These are phyloP conservation scores for Agriopis leucophaearia DNA, from an alignment of 2,888 invertebrate species.

Conservation along the genomic window DNA sequence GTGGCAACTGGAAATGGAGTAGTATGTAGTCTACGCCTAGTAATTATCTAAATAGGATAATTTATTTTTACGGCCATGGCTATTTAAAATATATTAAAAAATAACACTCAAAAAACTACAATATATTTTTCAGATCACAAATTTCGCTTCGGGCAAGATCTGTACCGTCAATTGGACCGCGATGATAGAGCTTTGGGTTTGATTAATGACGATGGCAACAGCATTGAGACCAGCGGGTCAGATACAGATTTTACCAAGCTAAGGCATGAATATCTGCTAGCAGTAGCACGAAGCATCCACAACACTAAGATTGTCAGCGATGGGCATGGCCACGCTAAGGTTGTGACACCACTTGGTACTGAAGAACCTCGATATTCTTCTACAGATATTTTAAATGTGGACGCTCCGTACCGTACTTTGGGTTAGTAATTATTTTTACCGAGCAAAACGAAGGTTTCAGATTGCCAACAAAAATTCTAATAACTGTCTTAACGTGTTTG, in stretches of 20 bases:
- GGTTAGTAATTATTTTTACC: neutral
- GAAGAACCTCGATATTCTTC: neutral
- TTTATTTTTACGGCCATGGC: too few relatives aligned
- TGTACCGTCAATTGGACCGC: neutral
- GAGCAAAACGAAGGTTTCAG: neutral
- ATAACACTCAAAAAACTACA: too few relatives aligned
- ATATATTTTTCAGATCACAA: neutral
- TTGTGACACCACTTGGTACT: neutral
- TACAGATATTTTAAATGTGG: neutral
- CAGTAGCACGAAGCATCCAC: neutral
- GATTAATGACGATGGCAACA: neutral
- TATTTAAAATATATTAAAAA: too few relatives aligned
- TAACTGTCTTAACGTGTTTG: too few relatives aligned
- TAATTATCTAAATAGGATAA: neutral
- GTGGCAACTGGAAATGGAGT: neutral
- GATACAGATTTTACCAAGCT: neutral
- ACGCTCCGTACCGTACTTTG: neutral
- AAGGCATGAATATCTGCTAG: neutral
- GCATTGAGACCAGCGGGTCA: neutral
- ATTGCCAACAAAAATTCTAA: too few relatives aligned
- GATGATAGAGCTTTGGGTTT: neutral
- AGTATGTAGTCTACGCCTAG: neutral
- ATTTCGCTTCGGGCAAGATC: neutral
- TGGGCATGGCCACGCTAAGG: neutral
- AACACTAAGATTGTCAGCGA: neutral